A percentile compares a stretch with the other conserved stretches of the same genome.
Evolutionary conservation across 2,113 vertebrate species (phyloP).

Genomic region (Atlantisia rogersi): DNA sequence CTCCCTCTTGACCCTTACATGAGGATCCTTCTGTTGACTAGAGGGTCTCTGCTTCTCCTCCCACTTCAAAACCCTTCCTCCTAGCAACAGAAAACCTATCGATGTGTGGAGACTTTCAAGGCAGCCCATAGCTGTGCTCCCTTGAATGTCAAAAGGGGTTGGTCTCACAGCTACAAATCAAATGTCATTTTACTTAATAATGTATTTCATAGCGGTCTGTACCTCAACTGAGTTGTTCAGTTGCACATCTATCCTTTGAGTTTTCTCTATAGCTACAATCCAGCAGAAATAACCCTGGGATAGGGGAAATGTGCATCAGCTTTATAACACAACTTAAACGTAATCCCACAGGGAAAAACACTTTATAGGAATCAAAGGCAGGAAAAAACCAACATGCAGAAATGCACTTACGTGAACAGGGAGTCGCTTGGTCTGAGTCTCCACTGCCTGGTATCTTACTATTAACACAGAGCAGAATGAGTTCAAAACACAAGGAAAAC

Average conservation of each 20-base stretch:
- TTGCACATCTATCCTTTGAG: constrained; percentile 21
- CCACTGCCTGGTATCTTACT: neutral
- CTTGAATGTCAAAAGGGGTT: constrained; percentile 60
- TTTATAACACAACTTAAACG: constrained; percentile 24
- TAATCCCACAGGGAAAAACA: neutral
- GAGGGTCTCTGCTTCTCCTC: constrained; percentile 62
- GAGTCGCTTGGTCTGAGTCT: neutral
- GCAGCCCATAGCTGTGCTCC: constrained; percentile 63
- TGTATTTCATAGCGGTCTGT: constrained; percentile 65
- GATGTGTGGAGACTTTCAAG: constrained; percentile 64
- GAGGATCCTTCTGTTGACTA: constrained; percentile 59
- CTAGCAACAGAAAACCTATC: constrained; percentile 67
- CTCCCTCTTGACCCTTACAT: constrained; percentile 64
- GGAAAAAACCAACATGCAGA: neutral
- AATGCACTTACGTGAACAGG: neutral
- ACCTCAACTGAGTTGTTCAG: constrained; percentile 43
- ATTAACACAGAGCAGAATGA: neutral
- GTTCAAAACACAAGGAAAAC: neutral
- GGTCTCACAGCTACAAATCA: constrained; percentile 74
- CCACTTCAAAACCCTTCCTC: constrained; percentile 58
- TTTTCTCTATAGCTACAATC: constrained; percentile 5
- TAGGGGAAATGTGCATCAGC: neutral
- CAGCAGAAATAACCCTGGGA: neutral
- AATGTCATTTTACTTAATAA: constrained; percentile 74
- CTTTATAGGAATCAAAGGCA: constrained; percentile 31